Base-by-base conservation (phyloP, 2,113 vertebrate genomes). In the Pongo abelii region DNA sequence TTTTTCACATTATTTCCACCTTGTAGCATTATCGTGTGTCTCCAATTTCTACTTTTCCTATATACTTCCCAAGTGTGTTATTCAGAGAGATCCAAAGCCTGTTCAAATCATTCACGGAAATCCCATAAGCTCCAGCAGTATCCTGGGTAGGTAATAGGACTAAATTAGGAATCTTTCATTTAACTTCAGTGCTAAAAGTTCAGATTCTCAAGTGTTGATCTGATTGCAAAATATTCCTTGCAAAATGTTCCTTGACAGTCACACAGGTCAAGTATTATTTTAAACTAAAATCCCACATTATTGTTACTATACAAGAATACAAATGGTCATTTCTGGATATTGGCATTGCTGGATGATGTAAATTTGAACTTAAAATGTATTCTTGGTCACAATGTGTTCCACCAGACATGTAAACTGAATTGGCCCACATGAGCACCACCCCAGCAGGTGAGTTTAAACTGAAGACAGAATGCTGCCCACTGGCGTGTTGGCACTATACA, bases 341-440 rank as follows among this genome's bases (percentile, higher is more conserved):
- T 79, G 40, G 9, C 77, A 55, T 10, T 22, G 67, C 89, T 77
- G 72, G 16, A 25, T 79, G 69, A 93, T 67, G 57, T 22, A 40
- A 93, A 32, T 93, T 95, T 96, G 52, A 95, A 97, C 97, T 97
- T 94, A 84, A 97, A 97, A 92, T 97, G 35, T 14, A 64, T 90
- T 83, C 83, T 88, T 94, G 84, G 96, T 97, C 92, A 90, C 25
- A 69, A 48, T 59, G n/a, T 61, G 77, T 81, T 93, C 43, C 46
- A 84, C 50, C 75, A 95, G 27, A 94, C 77, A 74, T 40, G 50
- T 52, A 88, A 80, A 78, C 67, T 40, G 38, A 90, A 96, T 88
- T 90, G 67, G 70, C 70, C 55, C 84, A 80, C 69, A 48, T 10
- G 52, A 93, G 32, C 50, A 67, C 79, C 67, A 80, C 80, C 64